Base-by-base conservation (phyloP, 1,140 invertebrate genomes). In the Aplysia californica region DNA sequence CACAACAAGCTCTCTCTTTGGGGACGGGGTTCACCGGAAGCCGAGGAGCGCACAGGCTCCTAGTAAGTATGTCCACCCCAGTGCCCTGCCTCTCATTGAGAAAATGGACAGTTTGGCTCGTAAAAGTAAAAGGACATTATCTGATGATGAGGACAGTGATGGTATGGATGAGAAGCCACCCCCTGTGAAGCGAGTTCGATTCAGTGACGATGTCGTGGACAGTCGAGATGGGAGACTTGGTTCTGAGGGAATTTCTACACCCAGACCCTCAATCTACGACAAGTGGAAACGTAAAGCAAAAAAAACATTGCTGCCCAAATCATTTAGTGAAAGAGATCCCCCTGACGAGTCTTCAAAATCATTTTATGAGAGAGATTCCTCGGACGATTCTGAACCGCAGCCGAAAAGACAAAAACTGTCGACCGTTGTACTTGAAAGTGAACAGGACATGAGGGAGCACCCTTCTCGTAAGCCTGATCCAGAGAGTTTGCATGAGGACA, bases 121-220 rank as follows among this genome's bases (percentile, higher is more conserved):
- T n/a, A n/a, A n/a, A n/a, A n/a, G n/a, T n/a, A n/a, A n/a, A n/a
- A n/a, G n/a, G n/a, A n/a, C n/a, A n/a, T n/a, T n/a, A n/a, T n/a
- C n/a, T n/a, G n/a, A 23, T 18, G 38, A 44, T 68, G 66, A 23
- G n/a, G 23, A 39, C 10, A 44, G 38, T 10, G 3, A 5, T 38
- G 18, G 20, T 6, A 23, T 44, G n/a, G n/a, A n/a, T n/a, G n/a
- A n/a, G n/a, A n/a, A n/a, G n/a, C 6, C 58, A 26, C 68, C 44
- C 4, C 68, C 68, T 2, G 68, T 70, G 3, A 70, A 70, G 26
- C 31, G 23, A 35, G 68, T 70, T 21, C 31, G 68, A 23, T 70
- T 70, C 44, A 70, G 68, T 58, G 68, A 70, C n/a, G 50, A 55
- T 5, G n/a, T n/a, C n/a, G n/a, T n/a, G n/a, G n/a, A n/a, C n/a